Evolutionary conservation across 2,113 vertebrate genomes (phyloP).

Genomic region (Turnix velox): DNA sequence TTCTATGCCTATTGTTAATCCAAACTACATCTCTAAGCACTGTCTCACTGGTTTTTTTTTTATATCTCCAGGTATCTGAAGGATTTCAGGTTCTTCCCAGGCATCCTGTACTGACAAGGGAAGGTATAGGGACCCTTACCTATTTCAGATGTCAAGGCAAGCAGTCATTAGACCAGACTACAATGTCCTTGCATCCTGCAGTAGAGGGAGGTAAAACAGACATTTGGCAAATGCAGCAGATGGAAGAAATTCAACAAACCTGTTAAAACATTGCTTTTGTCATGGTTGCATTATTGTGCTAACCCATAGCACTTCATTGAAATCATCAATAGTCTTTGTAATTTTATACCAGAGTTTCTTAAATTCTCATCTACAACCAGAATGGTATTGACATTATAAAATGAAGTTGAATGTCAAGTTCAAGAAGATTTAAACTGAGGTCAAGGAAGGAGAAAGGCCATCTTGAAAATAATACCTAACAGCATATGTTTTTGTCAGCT

Average conservation of each 20-base stretch:
- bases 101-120: background rate
- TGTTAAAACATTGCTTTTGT: background rate
- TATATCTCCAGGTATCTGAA: background rate
- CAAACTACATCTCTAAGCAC: too few species aligned
- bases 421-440: background rate
- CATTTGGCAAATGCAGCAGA: background rate
- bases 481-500: background rate
- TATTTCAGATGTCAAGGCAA: background rate
- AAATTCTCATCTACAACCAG: background rate
- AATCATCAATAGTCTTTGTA: background rate
- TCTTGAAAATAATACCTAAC: background rate
- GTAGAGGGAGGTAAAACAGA: background rate
- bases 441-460: constrained; percentile 20
- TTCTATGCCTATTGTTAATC: too few species aligned
- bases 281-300: background rate
- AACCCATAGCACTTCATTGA: background rate
- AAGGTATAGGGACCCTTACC: background rate
- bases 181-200: background rate
- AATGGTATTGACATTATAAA: background rate
- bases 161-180: background rate
- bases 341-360: background rate
- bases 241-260: background rate
- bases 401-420: background rate
- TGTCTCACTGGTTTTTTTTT: too few species aligned
- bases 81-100: background rate